Evolutionary conservation across 2,113 vertebrate species (phyloP), one percentile per base, ranked within the genome.

Genomic region (Sarotherodon lohbergeri): DNA sequence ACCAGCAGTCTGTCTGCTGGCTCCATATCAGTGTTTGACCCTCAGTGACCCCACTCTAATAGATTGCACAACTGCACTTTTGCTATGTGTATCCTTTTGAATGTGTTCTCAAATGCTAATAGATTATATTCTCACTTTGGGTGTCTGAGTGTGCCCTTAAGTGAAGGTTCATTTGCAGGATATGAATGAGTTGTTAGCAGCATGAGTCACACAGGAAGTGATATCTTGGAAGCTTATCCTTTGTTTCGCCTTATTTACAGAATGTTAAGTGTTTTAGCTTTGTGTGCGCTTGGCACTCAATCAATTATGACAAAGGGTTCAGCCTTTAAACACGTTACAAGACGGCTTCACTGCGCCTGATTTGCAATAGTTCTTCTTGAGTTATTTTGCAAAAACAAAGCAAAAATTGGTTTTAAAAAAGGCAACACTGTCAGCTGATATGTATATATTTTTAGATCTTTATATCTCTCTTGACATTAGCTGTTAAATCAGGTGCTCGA

Each of bases 1-100:
- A 96, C 94, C 94, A 87, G 59, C 90, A 87, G 84, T 87, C 92
- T 88, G 92, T 93, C 86, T 89, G 84, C 63, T 87, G 86, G 90
- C 92, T 92, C 81, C 59, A 80, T 92, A 57, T 90, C 87, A 82
- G 81, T 89, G 71, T 93, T 87, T 91, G 90, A 91, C 83, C 85
- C 9, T 1, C 43, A 54, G 61, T 92, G 93, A 94, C 82, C 91
- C 89, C 92, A 92, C 92, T 91, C 85, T 79, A 81, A 91, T 36
- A 93, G 81, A 94, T 91, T 92, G 80, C 81, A 87, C 90, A 93
- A 85, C 79, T 61, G 83, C 71, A 83, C 83, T 88, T 57, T 82
- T 61, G 57, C 19, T 85, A 54, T 81, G 32, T 9, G 41, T 82
- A 17, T 66, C 10, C 34, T 19, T 78, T 78, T 78, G 16, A 50